Evolutionary conservation across 1,140 invertebrate genomes (phyloP), one percentile per base, ranked within the genome.

Genomic region (Ostrea denselamellosa): DNA sequence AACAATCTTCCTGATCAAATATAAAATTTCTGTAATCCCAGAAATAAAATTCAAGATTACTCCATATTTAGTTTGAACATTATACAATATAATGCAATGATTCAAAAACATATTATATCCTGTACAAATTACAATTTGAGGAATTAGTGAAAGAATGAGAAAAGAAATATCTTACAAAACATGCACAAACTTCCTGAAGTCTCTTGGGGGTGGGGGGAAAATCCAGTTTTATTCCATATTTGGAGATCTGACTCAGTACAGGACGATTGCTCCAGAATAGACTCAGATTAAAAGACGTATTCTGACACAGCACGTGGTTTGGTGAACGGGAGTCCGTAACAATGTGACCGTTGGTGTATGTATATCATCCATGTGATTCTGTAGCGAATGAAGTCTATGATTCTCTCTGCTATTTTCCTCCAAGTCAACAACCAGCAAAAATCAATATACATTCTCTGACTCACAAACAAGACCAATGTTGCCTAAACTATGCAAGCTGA

Each of bases 401-500:
- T 28, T 77, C 68, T 25, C 25, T 44, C 68, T 25, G 10, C 68
- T 28, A 25, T 25, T 25, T 28, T 34, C 28, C 25, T 22, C 68
- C 22, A 28, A 25, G 68, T 77, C 68, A 77, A 14, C 68, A 34
- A 77, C 68, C 68, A 77, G 68, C 68, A 77, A 77, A 77, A 77
- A 77, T 77, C 68, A 77, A 77, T 77, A 77, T 25, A 14, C 25
- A 22, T 34, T 62, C 56, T 62, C 68, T 77, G 68, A 77, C 68
- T 77, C 68, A 77, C n/a, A 62, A 62, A 77, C 68, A 77, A 28
- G 22, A 25, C 68, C 68, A 77, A 34, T 77, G 68, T 77, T 77
- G 68, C 68, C 28, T 77, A 77, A 77, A 77, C 68, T 28, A 34
- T 9, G 25, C 22, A 25, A 77, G 68, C 68, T 77, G 68, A 77